These are phyloP conservation scores for Micropterix aruncella DNA, from an alignment of 2,888 invertebrate genomes.

Conservation along the genomic window DNA sequence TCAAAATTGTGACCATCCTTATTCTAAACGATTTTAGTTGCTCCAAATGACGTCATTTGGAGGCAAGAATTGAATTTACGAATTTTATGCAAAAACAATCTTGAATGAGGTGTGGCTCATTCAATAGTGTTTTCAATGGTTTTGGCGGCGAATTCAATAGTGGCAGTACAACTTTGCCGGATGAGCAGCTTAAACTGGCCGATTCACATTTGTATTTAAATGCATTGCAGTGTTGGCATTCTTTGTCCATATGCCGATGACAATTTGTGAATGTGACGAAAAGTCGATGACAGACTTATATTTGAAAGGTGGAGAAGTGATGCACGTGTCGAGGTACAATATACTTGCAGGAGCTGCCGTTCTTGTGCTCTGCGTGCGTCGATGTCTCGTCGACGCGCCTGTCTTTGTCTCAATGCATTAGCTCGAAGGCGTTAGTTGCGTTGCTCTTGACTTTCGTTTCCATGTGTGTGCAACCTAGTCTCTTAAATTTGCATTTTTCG, in stretches of 20 bases:
- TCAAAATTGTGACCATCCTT: too few species aligned
- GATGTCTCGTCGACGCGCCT: not conserved
- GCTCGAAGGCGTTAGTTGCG: not conserved
- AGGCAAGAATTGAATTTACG: slow-evolving; percentile 12
- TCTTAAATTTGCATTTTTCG: not conserved
- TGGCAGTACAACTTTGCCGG: slow-evolving; percentile 11
- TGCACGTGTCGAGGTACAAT: slow-evolving; percentile 8
- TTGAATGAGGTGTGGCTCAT: slow-evolving; percentile 6
- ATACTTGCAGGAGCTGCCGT: not conserved
- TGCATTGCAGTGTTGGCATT: slow-evolving; percentile 10
- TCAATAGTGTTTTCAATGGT: too few species aligned
- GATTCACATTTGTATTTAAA: slow-evolving; percentile 11
- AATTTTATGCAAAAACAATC: slow-evolving; percentile 10
- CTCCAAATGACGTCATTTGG: slow-evolving; percentile 14
- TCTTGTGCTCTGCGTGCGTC: not conserved
- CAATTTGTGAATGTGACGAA: too few species aligned
- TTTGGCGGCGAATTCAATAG: too few species aligned
- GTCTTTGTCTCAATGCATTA: not conserved
- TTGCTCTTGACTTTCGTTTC: too few species aligned
- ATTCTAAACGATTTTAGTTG: slow-evolving; percentile 5
- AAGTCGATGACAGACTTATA: slow-evolving; percentile 9
- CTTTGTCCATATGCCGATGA: slow-evolving; percentile 8
- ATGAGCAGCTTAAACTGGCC: slow-evolving; percentile 10
- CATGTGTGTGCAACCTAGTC: too few species aligned
- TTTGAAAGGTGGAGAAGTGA: slow-evolving; percentile 9